Percentiles rank a stretch among this genome's conserved stretches.
Conservation (phyloP, 2,113 vertebrate species). For the Perccottus glenii region DNA sequence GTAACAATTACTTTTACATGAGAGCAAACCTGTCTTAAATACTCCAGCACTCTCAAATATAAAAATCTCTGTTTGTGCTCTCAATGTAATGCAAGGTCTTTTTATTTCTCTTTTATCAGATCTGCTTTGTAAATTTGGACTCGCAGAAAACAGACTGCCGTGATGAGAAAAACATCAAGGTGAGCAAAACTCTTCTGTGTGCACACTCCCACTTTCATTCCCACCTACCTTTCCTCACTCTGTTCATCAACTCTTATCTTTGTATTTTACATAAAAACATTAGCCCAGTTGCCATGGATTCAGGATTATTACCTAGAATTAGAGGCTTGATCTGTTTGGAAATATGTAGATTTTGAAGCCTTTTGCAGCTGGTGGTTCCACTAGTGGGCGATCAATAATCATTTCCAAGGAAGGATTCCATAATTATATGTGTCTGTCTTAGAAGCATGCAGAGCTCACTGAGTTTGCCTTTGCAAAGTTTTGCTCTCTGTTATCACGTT, state of each 20-base stretch:
- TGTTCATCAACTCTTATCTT: slow-evolving; percentile 24
- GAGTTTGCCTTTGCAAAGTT: slow-evolving; percentile 14
- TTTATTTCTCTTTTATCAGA: slow-evolving; percentile 74
- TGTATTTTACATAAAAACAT: slow-evolving; percentile 27
- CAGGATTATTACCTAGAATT: slow-evolving; percentile 54
- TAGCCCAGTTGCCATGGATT: slow-evolving; percentile 63
- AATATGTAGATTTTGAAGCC: slow-evolving; percentile 47
- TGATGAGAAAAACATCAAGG: slow-evolving; percentile 83
- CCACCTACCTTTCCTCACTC: slow-evolving; percentile 21
- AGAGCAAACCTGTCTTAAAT: too few species aligned
- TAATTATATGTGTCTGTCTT: slow-evolving; percentile 29
- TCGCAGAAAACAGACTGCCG: slow-evolving; percentile 77
- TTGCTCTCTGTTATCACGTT: slow-evolving; percentile 7
- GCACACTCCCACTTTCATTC: not conserved
- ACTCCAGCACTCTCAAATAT: not conserved
- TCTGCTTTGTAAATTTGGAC: slow-evolving; percentile 94
- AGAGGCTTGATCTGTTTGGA: slow-evolving; percentile 54
- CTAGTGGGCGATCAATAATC: slow-evolving; percentile 31
- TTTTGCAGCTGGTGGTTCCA: slow-evolving; percentile 38
- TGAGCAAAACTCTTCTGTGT: slow-evolving; percentile 38
- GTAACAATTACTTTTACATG: too few species aligned
- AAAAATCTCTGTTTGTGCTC: not conserved
- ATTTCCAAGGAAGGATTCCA: slow-evolving; percentile 27
- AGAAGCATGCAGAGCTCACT: slow-evolving; percentile 16
- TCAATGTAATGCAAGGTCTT: not conserved